phyloP scores from a whole-genome alignment of 2,888 invertebrate species.

The Heteromurus nitidus region DNA sequence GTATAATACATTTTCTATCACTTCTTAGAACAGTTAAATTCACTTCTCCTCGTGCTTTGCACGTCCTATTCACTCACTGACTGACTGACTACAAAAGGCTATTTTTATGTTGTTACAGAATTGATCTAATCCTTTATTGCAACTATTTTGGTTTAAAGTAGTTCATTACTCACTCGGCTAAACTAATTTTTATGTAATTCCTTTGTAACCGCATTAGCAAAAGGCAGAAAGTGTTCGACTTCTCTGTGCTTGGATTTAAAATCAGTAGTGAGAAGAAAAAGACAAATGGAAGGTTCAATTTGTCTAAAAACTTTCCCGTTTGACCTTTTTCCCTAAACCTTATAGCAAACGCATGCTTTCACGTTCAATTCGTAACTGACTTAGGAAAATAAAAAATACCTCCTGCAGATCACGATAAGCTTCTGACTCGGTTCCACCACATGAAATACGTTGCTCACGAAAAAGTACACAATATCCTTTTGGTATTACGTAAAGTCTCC shows the following conservation, averaged over 20 bases:
- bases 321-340: not conserved
- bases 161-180: not conserved
- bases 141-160: not conserved
- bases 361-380: not conserved
- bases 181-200: not conserved
- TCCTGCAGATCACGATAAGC: not conserved
- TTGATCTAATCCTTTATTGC: not conserved
- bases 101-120: not conserved
- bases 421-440: not conserved
- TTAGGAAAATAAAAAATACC: not conserved
- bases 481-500: not conserved
- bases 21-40: no score
- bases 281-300: not conserved
- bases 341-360: not conserved
- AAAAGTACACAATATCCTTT: not conserved
- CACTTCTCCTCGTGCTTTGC: no score
- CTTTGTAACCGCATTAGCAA: not conserved
- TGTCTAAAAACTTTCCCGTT: not conserved
- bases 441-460: not conserved
- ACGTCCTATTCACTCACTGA: not conserved
- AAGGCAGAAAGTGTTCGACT: not conserved
- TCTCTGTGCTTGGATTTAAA: not conserved
- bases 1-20: not conserved
- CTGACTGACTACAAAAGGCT: not conserved
- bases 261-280: not conserved